Evolutionary conservation across 2,797 vertebrate species (phyloP).

Genomic region (Podarcis lilfordi): DNA sequence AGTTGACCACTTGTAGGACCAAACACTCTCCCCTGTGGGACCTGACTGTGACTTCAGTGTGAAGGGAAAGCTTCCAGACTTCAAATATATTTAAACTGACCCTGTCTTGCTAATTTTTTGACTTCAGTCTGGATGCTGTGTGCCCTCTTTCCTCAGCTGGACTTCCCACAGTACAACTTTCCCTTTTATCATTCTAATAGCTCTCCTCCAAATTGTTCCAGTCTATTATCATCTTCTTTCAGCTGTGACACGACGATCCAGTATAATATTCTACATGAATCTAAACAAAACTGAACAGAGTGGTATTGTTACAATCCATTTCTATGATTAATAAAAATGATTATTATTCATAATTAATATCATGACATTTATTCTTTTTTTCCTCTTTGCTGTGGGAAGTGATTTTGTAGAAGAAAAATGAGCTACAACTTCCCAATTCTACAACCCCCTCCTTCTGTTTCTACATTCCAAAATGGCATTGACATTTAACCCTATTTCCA

Average conservation of each 20-base stretch:
- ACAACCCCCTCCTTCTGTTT: neutral
- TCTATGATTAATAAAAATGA: neutral
- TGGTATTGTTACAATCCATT: neutral
- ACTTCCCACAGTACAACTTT: neutral
- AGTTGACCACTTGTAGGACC: too few species aligned
- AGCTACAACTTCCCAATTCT: neutral
- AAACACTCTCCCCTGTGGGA: too few species aligned
- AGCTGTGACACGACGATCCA: neutral
- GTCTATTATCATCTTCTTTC: neutral
- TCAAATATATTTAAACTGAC: neutral
- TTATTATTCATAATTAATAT: too few species aligned
- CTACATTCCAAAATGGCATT: neutral
- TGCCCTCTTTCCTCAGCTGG: neutral
- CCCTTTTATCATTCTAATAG: neutral
- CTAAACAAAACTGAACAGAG: neutral
- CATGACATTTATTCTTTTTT: too few species aligned
- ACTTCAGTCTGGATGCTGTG: neutral
- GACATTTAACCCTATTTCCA: neutral
- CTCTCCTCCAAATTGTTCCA: neutral
- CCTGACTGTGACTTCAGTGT: too few species aligned
- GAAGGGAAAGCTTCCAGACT: neutral
- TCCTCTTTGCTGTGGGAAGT: neutral
- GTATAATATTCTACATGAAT: neutral
- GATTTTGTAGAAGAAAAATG: neutral
- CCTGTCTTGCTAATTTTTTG: neutral